phyloP scores from a whole-genome alignment of 1,140 invertebrate genomes.

The Cyrtorhinus lividipennis region DNA sequence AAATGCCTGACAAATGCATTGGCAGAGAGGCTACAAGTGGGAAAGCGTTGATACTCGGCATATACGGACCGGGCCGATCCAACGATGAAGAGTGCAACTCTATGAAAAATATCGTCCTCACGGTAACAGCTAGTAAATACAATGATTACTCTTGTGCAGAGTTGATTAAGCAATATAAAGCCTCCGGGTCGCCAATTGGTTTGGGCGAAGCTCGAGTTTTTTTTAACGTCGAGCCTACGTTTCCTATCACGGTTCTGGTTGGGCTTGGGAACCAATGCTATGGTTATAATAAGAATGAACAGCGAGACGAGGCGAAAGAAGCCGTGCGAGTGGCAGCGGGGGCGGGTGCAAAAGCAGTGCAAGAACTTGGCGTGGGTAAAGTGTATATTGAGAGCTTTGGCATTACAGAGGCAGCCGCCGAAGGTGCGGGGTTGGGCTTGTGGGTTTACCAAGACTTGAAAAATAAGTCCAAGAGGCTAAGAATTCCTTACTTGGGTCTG shows the following conservation, averaged over 20 bases:
- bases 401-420: slow-evolving; percentile 56
- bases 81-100: not conserved
- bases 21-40: not conserved
- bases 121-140: slow-evolving; percentile 18
- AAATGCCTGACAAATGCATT: not conserved
- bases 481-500: slow-evolving; percentile 18
- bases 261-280: slow-evolving; percentile 47
- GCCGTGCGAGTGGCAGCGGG: slow-evolving; percentile 46
- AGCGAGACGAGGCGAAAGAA: slow-evolving; percentile 51
- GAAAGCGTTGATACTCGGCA: slow-evolving; percentile 13
- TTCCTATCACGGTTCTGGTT: slow-evolving; percentile 48
- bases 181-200: slow-evolving; percentile 29
- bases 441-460: slow-evolving; percentile 46
- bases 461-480: slow-evolving; percentile 3
- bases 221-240: slow-evolving; percentile 43
- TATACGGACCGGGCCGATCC: not conserved
- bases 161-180: slow-evolving; percentile 10
- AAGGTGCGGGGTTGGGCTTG: slow-evolving; percentile 46
- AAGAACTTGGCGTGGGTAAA: slow-evolving; percentile 40
- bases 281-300: slow-evolving; percentile 44
- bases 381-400: slow-evolving; percentile 53
- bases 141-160: slow-evolving; percentile 14
- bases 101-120: slow-evolving; percentile 7
- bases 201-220: slow-evolving; percentile 42
- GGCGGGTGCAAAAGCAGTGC: slow-evolving; percentile 42